Evolutionary conservation across 2,888 invertebrate species (phyloP), one percentile per base, ranked within the genome.

Genomic region (Caenorhabditis sp.): DNA sequence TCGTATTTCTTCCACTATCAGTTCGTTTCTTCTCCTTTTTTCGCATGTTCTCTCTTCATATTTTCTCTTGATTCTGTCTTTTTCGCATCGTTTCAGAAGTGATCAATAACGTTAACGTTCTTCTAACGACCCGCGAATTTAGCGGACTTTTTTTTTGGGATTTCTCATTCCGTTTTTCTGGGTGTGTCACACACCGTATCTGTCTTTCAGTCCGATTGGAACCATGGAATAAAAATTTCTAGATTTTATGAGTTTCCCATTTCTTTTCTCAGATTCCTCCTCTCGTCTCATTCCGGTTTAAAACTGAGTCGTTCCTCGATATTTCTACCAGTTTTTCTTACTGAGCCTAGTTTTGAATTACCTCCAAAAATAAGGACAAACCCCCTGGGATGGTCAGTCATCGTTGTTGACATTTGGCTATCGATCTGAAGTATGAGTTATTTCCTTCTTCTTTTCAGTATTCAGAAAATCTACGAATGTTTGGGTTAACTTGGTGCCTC

Each of bases 1-100:
- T 54, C 26, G 26, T 26, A 22, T 54, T 54, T 47, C 47, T 47
- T 47, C 47, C 19, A 24, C 26, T 54, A 54, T 54, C 54, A 54
- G 26, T 26, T 54, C 4, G 54, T 54, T 26, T 26, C 7, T 12
- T 54, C 54, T 24, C 14, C 12, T 26, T 14, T 4, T 26, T 26
- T 24, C 54, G 14, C 54, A 26, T 54, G 54, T 54, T 54, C 22
- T 26, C 26, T 54, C 26, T 26, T 26, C 12, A 5, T 14, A 1
- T 54, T 54, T 26, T 54, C 10, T 26, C 54, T 12, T 54, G 3
- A 38, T 54, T 54, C 54, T 47, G 54, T 54, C 54, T 26, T 54
- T 54, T 54, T 54, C 14, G 24, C 22, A 26, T 54, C 54, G 54
- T 54, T 54, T 54, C 1, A 26, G 10, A 12, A 54, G 22, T 54